Evolutionary conservation across 1,140 invertebrate genomes (phyloP), one percentile per base, ranked within the genome.

Genomic region (Macrotrachela quadricornifera): DNA sequence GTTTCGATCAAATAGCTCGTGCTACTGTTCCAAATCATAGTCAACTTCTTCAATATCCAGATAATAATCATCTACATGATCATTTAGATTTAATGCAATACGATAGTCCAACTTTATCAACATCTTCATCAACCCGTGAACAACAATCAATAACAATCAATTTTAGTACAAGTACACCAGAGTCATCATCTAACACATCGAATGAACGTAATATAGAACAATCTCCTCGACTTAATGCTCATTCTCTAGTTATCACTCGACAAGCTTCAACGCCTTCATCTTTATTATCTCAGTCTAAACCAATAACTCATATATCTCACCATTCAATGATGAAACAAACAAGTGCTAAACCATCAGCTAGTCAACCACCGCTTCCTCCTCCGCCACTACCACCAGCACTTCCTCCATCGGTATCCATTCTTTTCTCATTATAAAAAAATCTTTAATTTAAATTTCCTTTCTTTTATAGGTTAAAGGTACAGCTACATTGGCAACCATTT

Each of bases 301-400:
- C 21, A 30, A 30, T 8, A 30, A 30, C 2, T 30, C 21, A 30
- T 30, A 30, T 30, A 8, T 30, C 21, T 4, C 21, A 30, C 8
- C 21, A 30, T 30, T 30, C 21, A 30, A 30, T 30, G 21, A 30
- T 30, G 21, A 30, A 8, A 30, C 21, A 30, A 30, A 30, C 21
- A 30, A 30, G 2, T 30, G 8, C 21, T 30, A 30, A 8, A 30
- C 21, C 21, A 30, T 30, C 40, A 13, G 45, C 46, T 16, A 53
- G 46, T 44, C 51, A 44, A 10, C 44, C 46, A 39, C 51, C 51
- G 13, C 51, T 44, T 40, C 51, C 51, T 13, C 51, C 51, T n/a
- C 14, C 36, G 6, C 42, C 42, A 18, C n/a, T 9, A 18, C n/a
- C 17, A n/a, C 42, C 42, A 18, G 42, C 42, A 30, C 21, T 8